Conservation (phyloP, 2,113 vertebrate species). For the Crocuta crocuta region DNA sequence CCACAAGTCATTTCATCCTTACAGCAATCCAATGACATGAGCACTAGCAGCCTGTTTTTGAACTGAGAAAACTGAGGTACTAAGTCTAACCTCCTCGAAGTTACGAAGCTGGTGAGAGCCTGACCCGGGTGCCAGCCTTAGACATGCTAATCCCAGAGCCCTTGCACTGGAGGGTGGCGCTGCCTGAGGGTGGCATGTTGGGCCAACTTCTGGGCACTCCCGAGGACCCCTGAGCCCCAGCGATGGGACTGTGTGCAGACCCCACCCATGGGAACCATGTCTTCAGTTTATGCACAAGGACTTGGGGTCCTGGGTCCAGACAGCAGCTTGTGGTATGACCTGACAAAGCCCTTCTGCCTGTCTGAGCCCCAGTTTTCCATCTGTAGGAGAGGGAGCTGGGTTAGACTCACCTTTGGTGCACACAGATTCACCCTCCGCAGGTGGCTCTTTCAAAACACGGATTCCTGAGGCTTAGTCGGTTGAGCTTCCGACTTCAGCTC, state of each 20-base stretch:
- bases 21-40: not conserved
- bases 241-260: accelerated
- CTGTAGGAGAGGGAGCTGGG: not conserved
- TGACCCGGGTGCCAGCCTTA: not conserved
- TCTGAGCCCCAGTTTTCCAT: not conserved
- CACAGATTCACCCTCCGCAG: not conserved
- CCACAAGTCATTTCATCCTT: not conserved
- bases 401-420: not conserved
- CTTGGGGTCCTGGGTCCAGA: not conserved
- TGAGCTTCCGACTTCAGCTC: no score
- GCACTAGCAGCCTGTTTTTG: not conserved
- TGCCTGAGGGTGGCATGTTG: no score
- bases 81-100: not conserved
- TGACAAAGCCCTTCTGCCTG: not conserved
- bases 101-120: not conserved
- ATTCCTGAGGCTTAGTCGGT: not conserved
- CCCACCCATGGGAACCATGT: not conserved
- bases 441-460: not conserved
- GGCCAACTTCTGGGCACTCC: not conserved
- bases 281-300: not conserved
- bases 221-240: not conserved
- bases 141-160: not conserved
- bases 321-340: not conserved
- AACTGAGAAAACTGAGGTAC: not conserved
- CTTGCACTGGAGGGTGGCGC: accelerated